Percentiles rank a stretch among this genome's conserved stretches.
phyloP scores from a whole-genome alignment of 2,797 vertebrate species.

The Brachyalestes nurse region DNA sequence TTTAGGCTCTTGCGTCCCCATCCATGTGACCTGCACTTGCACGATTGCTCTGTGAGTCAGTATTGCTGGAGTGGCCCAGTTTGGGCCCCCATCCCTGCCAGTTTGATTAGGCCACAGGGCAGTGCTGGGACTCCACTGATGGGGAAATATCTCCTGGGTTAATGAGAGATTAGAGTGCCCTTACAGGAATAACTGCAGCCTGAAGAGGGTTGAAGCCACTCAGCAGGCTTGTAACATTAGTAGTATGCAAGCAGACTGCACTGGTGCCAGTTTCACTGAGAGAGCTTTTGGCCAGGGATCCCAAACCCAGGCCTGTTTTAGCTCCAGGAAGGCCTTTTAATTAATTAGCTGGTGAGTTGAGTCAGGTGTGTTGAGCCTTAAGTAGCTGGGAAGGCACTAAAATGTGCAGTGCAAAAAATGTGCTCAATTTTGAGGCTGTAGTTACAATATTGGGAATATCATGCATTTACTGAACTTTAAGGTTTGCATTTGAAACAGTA shows the following conservation, averaged over 20 bases:
- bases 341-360: not conserved
- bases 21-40: not conserved
- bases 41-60: not conserved
- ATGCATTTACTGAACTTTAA: too few species aligned
- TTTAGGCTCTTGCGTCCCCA: not conserved
- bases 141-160: conserved; percentile 42
- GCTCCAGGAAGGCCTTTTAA: not conserved
- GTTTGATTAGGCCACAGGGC: not conserved
- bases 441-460: too few species aligned
- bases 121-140: conserved; percentile 25
- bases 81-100: not conserved
- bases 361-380: too few species aligned
- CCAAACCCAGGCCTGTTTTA: not conserved
- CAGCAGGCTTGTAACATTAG: not conserved
- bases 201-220: not conserved
- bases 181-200: conserved; percentile 57
- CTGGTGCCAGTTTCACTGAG: not conserved
- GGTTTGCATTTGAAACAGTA: too few species aligned
- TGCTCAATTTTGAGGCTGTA: too few species aligned
- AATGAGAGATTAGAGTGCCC: conserved; percentile 70
- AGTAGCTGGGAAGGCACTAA: not conserved
- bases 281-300: not conserved
- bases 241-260: not conserved
- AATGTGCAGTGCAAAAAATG: not conserved
- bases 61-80: not conserved